Evolutionary conservation across 1,140 invertebrate genomes (phyloP), one percentile per base, ranked within the genome.

Genomic region (Drosophila aff.): DNA sequence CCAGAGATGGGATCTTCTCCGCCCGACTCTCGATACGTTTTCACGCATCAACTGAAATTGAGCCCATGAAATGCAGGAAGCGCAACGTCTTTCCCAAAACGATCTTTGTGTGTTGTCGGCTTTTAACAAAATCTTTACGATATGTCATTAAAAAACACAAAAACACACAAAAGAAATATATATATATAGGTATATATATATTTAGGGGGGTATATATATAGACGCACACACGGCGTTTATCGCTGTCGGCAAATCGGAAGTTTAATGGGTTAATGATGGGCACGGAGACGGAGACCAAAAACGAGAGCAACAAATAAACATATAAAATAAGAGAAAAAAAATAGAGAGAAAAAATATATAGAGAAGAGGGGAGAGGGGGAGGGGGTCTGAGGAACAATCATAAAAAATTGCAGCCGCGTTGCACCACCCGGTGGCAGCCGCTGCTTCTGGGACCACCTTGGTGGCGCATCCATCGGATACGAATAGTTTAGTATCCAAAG

Each of bases 251-350:
- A 90, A 90, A 90, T 90, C 85, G 85, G 85, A 90, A 90, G 85
- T 90, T 90, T 90, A 90, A 90, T 90, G 85, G 85, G 85, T 90
- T 90, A 90, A 90, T 91, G 85, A 91, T 90, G 85, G 76, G 72
- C 76, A 61, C 67, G 44, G 44, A 71, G 60, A 21, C 55, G 15
- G 62, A 68, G 62, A 41, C 33, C 62, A 40, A 64, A 73, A 57
- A 57, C 53, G 53, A 57, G 53, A 57, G 53, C 86, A 84, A 84
- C 77, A 87, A 86, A 86, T 91, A 83, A 91, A 91, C 89, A 91
- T 83, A 91, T 87, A 91, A 91, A 84, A 80, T 81, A 80, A 75
- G 23, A 66, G 44, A n/a, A 18, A 23, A 49, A 46, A 33, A 21
- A n/a, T 31, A 80, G 82, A 73, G 74, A 73, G 68, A 23, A 28